Conservation (phyloP, 2,797 vertebrate species). For the Psittacula echo region DNA sequence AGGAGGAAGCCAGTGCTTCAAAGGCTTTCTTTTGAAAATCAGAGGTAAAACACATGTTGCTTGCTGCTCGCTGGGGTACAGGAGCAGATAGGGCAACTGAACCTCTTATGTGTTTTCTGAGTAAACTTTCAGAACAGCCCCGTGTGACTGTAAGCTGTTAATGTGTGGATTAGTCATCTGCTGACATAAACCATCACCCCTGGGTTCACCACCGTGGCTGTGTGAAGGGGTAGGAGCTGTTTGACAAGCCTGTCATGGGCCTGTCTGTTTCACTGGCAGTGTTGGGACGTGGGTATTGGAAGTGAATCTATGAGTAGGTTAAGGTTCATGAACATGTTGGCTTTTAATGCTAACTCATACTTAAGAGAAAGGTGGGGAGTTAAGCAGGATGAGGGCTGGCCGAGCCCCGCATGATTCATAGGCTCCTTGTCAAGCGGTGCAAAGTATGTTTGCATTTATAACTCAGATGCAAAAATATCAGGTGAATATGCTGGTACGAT, state of each 20-base stretch:
- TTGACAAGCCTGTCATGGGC: not conserved
- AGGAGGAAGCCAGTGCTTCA: rapidly evolving
- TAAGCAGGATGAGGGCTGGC: not conserved
- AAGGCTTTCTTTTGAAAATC: rapidly evolving
- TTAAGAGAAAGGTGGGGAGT: not conserved
- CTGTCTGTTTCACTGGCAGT: not conserved
- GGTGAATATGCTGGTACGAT: not conserved
- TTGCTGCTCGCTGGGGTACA: rapidly evolving
- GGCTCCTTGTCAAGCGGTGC: not conserved
- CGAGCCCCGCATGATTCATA: not conserved
- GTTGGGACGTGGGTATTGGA: not conserved
- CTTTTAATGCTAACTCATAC: not conserved
- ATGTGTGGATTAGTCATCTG: not conserved
- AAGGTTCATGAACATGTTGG: not conserved
- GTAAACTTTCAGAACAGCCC: not conserved
- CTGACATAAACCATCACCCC: not conserved
- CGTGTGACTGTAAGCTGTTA: rapidly evolving
- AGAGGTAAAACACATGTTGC: rapidly evolving
- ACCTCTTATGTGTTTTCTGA: not conserved
- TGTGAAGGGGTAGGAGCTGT: rapidly evolving
- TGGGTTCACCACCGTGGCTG: not conserved
- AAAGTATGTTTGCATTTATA: not conserved
- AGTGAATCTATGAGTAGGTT: not conserved
- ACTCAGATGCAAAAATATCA: not conserved
- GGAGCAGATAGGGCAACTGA: not conserved